Evolutionary conservation across 2,113 vertebrate species (phyloP).

Genomic region (Thinocorus orbignyianus): DNA sequence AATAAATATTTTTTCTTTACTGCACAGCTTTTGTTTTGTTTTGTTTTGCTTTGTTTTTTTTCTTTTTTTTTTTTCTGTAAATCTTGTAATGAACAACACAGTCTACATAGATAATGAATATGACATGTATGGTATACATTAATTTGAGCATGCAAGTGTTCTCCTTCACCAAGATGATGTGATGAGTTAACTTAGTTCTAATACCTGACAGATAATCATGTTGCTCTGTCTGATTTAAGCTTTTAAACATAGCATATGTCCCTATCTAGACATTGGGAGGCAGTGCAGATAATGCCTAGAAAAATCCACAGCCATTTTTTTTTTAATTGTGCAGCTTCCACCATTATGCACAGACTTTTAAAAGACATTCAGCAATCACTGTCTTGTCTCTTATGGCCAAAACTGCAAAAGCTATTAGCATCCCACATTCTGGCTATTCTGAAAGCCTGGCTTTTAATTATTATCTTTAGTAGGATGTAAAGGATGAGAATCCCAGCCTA

Average conservation of each 20-base stretch:
- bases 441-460: not conserved
- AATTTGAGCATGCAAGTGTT: not conserved
- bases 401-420: not conserved
- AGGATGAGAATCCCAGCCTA: not conserved
- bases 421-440: not conserved
- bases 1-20: not conserved
- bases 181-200: not conserved
- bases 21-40: not conserved
- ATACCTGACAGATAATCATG: not conserved
- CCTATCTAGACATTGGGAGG: not conserved
- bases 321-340: not conserved
- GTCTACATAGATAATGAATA: not conserved
- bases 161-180: not conserved
- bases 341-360: not conserved
- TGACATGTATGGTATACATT: not conserved
- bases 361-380: not conserved
- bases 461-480: not conserved
- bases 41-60: too few species aligned
- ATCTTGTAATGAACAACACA: not conserved
- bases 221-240: not conserved
- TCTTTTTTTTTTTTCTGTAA: not conserved
- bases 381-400: not conserved
- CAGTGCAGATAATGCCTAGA: not conserved
- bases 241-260: not conserved
- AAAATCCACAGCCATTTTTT: not conserved